Conservation (phyloP, 1,140 invertebrate species). For the Bilobella aurantiaca region DNA sequence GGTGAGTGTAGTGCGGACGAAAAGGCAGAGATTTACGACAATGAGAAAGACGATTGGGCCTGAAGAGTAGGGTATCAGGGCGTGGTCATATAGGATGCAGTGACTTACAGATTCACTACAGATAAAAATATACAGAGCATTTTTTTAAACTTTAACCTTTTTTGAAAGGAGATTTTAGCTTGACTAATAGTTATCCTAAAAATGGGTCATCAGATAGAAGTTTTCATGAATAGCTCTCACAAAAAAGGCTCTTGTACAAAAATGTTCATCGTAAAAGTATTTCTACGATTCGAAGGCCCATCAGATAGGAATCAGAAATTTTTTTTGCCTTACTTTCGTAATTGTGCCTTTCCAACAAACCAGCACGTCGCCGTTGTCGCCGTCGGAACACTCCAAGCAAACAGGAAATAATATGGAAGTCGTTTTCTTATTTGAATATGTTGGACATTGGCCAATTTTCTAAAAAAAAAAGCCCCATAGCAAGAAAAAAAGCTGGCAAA, state of each 20-base stretch:
- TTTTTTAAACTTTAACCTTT: background rate
- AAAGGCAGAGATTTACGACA: constrained; percentile 9
- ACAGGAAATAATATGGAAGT: background rate
- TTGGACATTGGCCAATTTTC: constrained; percentile 1
- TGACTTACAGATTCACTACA: background rate
- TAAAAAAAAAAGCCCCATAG: no score
- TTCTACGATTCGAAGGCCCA: no score
- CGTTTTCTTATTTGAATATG: background rate
- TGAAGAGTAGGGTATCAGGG: background rate
- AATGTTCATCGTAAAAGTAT: no score
- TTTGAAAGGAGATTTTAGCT: background rate
- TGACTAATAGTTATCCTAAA: no score
- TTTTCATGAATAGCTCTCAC: no score
- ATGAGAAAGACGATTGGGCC: constrained; percentile 8
- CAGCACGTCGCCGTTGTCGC: background rate
- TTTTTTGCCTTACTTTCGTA: no score
- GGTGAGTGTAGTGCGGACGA: constrained; percentile 3
- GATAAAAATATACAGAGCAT: background rate
- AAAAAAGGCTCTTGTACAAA: no score
- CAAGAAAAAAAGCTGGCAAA: no score
- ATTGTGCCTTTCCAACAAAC: background rate
- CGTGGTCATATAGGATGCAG: constrained; percentile 7
- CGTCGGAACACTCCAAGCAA: background rate
- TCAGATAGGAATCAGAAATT: no score
- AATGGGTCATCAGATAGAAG: no score